Percentiles rank a stretch among this genome's conserved stretches.
phyloP scores from a whole-genome alignment of 2,888 invertebrate species.

The Allacma fusca region DNA sequence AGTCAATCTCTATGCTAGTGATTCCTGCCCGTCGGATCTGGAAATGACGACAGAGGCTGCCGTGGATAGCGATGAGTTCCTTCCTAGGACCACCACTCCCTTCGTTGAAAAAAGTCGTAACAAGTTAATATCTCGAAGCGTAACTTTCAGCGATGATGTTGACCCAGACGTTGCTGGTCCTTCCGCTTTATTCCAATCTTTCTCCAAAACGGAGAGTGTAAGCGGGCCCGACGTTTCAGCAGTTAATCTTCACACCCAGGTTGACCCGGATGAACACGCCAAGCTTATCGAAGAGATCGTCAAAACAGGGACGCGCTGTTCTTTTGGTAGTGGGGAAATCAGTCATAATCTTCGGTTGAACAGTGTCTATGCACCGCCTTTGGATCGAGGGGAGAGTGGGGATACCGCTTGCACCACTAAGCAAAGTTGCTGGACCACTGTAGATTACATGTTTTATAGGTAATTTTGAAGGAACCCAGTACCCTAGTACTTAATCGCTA shows the following conservation, averaged over 20 bases:
- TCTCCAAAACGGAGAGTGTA: not conserved
- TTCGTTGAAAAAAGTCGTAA: conserved; percentile 15
- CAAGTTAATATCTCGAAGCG: not conserved
- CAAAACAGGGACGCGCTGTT: conserved; percentile 43
- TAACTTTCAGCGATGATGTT: conserved; percentile 21
- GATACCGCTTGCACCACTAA: conserved; percentile 76
- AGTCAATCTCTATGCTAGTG: conserved; percentile 48
- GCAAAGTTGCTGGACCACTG: conserved; percentile 79
- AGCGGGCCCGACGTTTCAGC: not conserved
- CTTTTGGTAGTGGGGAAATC: conserved; percentile 72
- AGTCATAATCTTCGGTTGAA: conserved; percentile 73
- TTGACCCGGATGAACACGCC: conserved; percentile 23
- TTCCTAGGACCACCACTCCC: not conserved
- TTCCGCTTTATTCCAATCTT: not conserved
- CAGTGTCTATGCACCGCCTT: conserved; percentile 74
- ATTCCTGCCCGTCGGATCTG: not conserved
- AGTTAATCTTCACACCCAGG: not conserved
- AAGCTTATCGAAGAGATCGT: conserved; percentile 35
- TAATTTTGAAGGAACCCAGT: no score
- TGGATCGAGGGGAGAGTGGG: conserved; percentile 62
- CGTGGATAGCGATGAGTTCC: not conserved
- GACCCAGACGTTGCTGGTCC: not conserved
- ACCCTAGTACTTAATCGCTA: not conserved
- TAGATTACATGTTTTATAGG: conserved; percentile 92
- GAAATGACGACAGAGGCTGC: not conserved